Conservation (phyloP, 1,140 invertebrate species). For the Brachionus calyciflorus region DNA sequence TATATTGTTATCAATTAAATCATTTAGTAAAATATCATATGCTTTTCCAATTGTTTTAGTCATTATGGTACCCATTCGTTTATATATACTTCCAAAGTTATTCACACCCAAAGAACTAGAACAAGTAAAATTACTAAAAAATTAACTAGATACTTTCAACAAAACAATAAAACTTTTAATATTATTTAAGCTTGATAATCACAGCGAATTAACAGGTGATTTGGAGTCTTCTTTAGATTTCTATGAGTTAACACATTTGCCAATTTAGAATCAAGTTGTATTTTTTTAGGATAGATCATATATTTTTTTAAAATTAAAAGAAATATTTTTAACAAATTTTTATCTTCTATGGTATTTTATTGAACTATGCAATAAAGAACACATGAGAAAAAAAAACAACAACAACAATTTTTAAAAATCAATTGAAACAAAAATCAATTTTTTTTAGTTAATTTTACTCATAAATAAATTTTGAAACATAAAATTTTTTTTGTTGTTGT, state of each 20-base stretch:
- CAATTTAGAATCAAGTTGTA: conserved; percentile 1
- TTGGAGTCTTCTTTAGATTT: conserved; percentile 25
- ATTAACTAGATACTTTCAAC: background rate
- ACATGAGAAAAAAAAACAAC: no score
- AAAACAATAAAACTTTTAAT: background rate
- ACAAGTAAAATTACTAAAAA: background rate
- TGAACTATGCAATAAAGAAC: no score
- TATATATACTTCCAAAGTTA: background rate
- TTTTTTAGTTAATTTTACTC: no score
- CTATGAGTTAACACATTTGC: conserved; percentile 40
- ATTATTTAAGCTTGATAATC: conserved; percentile 1
- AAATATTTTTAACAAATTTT: no score
- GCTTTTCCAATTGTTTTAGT: conserved; percentile 45
- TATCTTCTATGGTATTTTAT: no score
- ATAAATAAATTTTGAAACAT: no score
- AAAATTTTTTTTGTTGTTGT: no score
- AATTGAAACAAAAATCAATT: no score
- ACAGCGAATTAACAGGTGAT: background rate
- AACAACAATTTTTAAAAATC: no score
- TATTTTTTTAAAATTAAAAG: no score
- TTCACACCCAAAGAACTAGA: conserved; percentile 40
- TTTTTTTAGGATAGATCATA: background rate
- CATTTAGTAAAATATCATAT: conserved; percentile 5
- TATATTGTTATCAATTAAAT: conserved; percentile 36
- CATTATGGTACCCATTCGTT: conserved; percentile 21